Evolutionary conservation across 2,797 vertebrate genomes (phyloP).

Genomic region (Protosalanx chinensis): DNA sequence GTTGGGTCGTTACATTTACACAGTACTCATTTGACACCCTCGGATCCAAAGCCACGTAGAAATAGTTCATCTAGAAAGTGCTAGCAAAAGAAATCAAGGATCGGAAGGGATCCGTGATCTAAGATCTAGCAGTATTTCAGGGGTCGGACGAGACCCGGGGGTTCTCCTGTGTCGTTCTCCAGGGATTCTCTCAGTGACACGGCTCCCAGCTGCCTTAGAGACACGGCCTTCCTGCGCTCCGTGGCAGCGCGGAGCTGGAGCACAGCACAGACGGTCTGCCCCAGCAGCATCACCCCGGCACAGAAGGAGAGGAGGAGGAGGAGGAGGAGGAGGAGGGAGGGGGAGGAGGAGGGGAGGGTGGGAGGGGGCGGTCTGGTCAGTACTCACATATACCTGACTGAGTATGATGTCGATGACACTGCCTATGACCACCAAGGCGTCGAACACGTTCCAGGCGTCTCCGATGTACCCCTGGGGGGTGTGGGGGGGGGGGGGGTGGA

Average conservation of each 20-base stretch:
- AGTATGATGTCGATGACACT: constrained; percentile 99
- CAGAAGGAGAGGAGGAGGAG: constrained; percentile 19
- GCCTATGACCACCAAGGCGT: constrained; percentile 99
- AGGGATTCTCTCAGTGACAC: no score
- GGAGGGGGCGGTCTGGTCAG: constrained; percentile 52
- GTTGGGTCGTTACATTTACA: neutral
- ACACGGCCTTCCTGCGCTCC: neutral
- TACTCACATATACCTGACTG: constrained; percentile 96
- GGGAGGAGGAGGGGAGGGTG: constrained; percentile 15
- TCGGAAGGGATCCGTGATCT: no score
- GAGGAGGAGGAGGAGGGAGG: neutral
- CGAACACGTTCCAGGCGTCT: constrained; percentile 99
- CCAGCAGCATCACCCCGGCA: neutral
- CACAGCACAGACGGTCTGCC: neutral
- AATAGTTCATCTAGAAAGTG: no score
- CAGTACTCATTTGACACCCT: no score
- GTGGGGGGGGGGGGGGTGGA: constrained; percentile 16
- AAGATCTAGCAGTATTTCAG: no score
- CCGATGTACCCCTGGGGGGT: constrained; percentile 91
- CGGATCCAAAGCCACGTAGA: no score
- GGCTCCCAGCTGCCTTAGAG: constrained; percentile 17
- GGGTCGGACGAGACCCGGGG: no score
- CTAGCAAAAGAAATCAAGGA: no score
- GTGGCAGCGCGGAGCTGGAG: neutral
- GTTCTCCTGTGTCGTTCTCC: no score